Conservation (phyloP, 2,888 invertebrate genomes). For the Allophyes oxyacanthae region DNA sequence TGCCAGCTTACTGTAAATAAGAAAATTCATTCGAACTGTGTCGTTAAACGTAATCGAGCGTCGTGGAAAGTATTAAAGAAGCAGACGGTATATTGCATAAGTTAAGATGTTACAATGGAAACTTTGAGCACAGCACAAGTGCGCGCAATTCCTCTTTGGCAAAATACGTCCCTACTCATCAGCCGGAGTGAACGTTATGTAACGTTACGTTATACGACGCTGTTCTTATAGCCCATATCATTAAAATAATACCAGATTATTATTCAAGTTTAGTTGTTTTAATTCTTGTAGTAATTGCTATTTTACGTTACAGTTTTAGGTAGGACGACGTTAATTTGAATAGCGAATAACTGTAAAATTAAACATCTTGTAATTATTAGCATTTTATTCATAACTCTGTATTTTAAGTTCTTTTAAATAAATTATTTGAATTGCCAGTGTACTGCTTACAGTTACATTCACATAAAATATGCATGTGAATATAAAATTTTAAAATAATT, state of each 20-base stretch:
- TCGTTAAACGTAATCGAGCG: slow-evolving; percentile 88
- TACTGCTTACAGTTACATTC: too few species aligned
- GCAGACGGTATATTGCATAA: slow-evolving; percentile 88
- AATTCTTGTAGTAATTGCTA: slow-evolving; percentile 37
- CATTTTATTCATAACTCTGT: too few species aligned
- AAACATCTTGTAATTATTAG: too few species aligned
- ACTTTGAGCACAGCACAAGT: slow-evolving; percentile 84
- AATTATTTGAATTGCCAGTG: too few species aligned
- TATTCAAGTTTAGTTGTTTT: slow-evolving; percentile 50
- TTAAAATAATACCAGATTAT: slow-evolving; percentile 51
- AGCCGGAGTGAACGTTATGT: slow-evolving; percentile 67
- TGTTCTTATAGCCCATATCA: slow-evolving; percentile 33
- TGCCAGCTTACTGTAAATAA: slow-evolving; percentile 86
- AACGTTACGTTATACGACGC: slow-evolving; percentile 52
- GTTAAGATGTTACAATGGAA: slow-evolving; percentile 88
- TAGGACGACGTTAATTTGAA: neutral
- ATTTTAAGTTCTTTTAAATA: too few species aligned
- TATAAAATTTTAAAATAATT: too few species aligned
- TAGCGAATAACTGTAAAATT: neutral
- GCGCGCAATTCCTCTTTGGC: slow-evolving; percentile 82
- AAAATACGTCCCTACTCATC: slow-evolving; percentile 76
- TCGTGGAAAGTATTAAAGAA: slow-evolving; percentile 87
- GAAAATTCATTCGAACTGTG: slow-evolving; percentile 85
- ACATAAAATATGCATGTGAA: too few species aligned
- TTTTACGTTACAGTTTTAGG: slow-evolving; percentile 25